Evolutionary conservation across 1,140 invertebrate species (phyloP), one percentile per base, ranked within the genome.

Genomic region (Drosophila pandora): DNA sequence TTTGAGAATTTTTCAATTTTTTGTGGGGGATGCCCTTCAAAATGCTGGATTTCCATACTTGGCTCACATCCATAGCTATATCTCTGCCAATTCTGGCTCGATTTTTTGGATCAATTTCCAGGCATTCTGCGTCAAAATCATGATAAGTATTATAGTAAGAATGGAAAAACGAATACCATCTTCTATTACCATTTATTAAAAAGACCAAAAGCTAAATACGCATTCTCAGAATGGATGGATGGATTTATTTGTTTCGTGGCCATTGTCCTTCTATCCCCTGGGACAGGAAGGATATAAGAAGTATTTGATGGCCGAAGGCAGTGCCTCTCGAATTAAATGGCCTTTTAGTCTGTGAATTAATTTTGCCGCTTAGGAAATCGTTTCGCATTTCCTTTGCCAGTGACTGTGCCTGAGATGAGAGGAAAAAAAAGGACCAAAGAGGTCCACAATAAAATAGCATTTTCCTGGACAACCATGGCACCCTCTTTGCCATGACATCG

Each of bases 401-500:
- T 13, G 12, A 5, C 13, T 13, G n/a, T 9, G 2, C 34, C 34
- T 2, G 34, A 10, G 34, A 37, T 7, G n/a, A 43, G 41, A 21
- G 17, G 6, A 43, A 17, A 43, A 43, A 43, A 43, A 7, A 17
- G 41, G n/a, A 8, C 41, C 41, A 37, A n/a, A 37, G 34, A 37
- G 41, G 41, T 43, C 41, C 41, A 21, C 41, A 43, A 43, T n/a
- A 43, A 43, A 69, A 47, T 69, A 55, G 43, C 62, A 63, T 63
- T 64, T 68, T 63, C 41, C 67, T 48, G 65, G 65, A 69, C 50
- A 68, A 48, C 52, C 28, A 37, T 9, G 12, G 21, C 22, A 12
- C 21, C 39, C 64, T 67, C 48, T 37, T 68, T 45, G 64, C 17
- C 63, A 69, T 57, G 67, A 54, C 52, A 47, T 41, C 17, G 50